Evolutionary conservation across 2,888 invertebrate species (phyloP).

Genomic region (Sisyra nigra): DNA sequence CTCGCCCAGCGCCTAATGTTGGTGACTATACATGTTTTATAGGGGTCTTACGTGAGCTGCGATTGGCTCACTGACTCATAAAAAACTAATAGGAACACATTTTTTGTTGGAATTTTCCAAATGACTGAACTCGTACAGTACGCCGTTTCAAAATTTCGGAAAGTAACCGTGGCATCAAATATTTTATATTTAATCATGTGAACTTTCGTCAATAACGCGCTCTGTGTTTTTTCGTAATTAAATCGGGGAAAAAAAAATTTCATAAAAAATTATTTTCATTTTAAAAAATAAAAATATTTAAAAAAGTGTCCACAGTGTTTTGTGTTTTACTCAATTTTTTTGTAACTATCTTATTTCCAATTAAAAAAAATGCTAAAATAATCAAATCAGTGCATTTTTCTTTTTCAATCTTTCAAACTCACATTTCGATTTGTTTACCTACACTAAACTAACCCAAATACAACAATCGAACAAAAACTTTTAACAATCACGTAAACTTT

Average conservation of each 20-base stretch:
- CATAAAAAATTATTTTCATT: not conserved
- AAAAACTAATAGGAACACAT: constrained; percentile 27
- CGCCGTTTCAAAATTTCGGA: constrained; percentile 27
- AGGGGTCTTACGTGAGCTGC: constrained; percentile 30
- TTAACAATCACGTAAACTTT: not conserved
- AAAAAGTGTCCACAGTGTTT: too few species aligned
- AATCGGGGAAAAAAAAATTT: not conserved
- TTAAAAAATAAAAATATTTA: not conserved
- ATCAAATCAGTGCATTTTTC: not conserved
- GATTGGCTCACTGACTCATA: constrained; percentile 32
- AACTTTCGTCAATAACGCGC: not conserved
- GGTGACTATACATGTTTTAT: constrained; percentile 29
- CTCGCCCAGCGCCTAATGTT: constrained; percentile 20
- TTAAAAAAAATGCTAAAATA: constrained; percentile 8
- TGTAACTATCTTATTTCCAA: not conserved
- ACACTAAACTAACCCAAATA: not conserved
- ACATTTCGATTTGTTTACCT: constrained; percentile 3
- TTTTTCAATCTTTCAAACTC: not conserved
- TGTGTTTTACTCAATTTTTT: too few species aligned
- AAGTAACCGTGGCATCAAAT: constrained; percentile 18
- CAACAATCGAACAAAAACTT: not conserved
- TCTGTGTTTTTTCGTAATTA: too few species aligned
- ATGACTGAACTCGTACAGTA: constrained; percentile 33
- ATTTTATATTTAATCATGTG: constrained; percentile 10
- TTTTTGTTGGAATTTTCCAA: constrained; percentile 45